phyloP scores from a whole-genome alignment of 1,140 invertebrate genomes.

The Leptopilina clavipes region DNA sequence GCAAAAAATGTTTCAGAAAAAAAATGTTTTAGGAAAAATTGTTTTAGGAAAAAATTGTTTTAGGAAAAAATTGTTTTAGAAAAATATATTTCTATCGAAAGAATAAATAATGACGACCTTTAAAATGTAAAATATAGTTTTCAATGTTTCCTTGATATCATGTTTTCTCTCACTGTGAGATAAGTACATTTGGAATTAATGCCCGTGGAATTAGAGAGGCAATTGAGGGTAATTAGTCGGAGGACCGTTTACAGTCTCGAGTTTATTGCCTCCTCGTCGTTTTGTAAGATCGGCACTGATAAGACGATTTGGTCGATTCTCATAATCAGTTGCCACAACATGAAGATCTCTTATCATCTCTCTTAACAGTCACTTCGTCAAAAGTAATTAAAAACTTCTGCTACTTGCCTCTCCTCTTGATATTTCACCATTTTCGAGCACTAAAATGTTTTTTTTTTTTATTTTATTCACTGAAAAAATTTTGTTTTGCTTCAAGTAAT shows the following conservation, averaged over 20 bases:
- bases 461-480: too few relatives aligned
- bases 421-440: too few relatives aligned
- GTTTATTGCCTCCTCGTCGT: slow-evolving; percentile 14
- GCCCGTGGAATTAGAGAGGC: slow-evolving; percentile 5
- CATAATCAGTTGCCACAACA: slow-evolving; percentile 14
- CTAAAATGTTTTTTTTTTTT: too few relatives aligned
- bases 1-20: too few relatives aligned
- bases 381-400: not conserved
- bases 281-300: slow-evolving; percentile 13
- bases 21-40: too few relatives aligned
- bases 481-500: too few relatives aligned
- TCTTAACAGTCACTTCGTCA: not conserved
- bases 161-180: not conserved
- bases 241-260: slow-evolving; percentile 22
- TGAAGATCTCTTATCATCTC: slow-evolving; percentile 11
- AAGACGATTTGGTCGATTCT: slow-evolving; percentile 27
- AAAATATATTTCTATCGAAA: too few relatives aligned
- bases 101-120: too few relatives aligned
- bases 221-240: slow-evolving; percentile 29
- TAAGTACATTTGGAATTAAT: slow-evolving; percentile 17
- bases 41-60: too few relatives aligned
- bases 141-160: slow-evolving; percentile 15
- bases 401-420: not conserved
- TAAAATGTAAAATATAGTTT: too few relatives aligned
- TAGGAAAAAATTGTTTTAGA: too few relatives aligned